Base-by-base conservation (phyloP, 1,140 invertebrate genomes). In the Pseudomyrmex concolor region DNA sequence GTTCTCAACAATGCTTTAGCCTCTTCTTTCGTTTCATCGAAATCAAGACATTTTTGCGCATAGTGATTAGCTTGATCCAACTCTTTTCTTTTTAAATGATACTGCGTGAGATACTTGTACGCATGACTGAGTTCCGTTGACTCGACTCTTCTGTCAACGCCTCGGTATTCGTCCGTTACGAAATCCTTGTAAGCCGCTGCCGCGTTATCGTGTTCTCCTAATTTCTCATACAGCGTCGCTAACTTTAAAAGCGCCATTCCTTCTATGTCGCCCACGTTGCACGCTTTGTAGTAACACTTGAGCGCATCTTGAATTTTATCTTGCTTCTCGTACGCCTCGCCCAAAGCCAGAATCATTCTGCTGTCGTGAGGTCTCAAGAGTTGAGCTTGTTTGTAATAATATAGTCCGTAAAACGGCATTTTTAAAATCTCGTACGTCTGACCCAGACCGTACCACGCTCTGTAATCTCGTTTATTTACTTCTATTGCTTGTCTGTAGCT, bases 401-500 rank as follows among this genome's bases (percentile, higher is more conserved):
- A 99, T 19, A 99, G 95, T 89, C 98, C 98, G 92, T 99, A 99
- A 84, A 97, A 97, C 48, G 97, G 97, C 96, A 99, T 97, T 94
- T 99, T 99, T 17, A 99, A 94, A 66, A 99, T 99, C 94, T 99
- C 99, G 92, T 99, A 99, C 0, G 97, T 98, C 94, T 99, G 99
- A 3, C 99, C 99, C 17, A 99, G 95, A 13, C 99, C 99, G 94
- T 99, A 99, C 99, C 99, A 99, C 7, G 99, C 99, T 89, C 99
- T 95, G 93, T 99, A 99, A 93, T 99, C 98, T 83, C 97, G 95
- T 90, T 96, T 95, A 93, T 99, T 99, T 0, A 99, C 98, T 94
- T 99, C 98, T 98, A 99, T 98, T 45, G 99, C 99, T 94, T 99
- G 98, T 90, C 99, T 95, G 93, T 99, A 99, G 91, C 98, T 98